Evolutionary conservation across 2,888 invertebrate genomes (phyloP), one percentile per base, ranked within the genome.

Genomic region (Eupithecia pulchellata): DNA sequence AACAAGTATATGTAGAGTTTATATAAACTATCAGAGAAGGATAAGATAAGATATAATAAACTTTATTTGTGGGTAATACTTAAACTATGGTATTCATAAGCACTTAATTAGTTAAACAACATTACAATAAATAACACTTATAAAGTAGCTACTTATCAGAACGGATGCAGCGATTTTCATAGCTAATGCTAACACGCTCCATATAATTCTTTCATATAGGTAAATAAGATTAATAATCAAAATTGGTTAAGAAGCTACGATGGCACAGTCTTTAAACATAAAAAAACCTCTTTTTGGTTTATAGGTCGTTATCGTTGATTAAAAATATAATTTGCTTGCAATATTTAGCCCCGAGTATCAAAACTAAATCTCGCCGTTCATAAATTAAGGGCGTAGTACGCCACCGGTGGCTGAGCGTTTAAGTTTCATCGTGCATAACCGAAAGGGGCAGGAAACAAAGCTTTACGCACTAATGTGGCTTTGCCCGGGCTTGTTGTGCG

Each of bases 361-460:
- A 52, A 52, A 52, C 52, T 52, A 89, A 89, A 89, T 89, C 89
- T 89, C 86, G 82, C 87, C 88, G 88, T 89, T 86, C 88, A 90
- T 91, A 91, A 91, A 89, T 91, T 88, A 89, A 86, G 84, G 84
- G 81, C 81, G 81, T 52, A 85, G 86, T 86, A 82, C 80, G 81
- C 78, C 78, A 80, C 84, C 83, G 81, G 85, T 80, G 81, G 81
- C 81, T 84, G 84, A 87, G 84, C 85, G 79, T 86, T 89, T 88
- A 90, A 89, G 86, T 87, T 81, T 82, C 82, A 86, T 90, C 88
- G 88, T 89, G 89, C 86, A 90, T 89, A 89, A 88, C 86, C 85
- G 80, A 89, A 86, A 83, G 88, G 87, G 84, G 79, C 82, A 83
- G 83, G 81, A 85, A 87, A 72, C 66, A 73, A 72, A 76, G 74